Evolutionary conservation across 2,888 invertebrate genomes (phyloP).

Genomic region (Marronus borbonicus): DNA sequence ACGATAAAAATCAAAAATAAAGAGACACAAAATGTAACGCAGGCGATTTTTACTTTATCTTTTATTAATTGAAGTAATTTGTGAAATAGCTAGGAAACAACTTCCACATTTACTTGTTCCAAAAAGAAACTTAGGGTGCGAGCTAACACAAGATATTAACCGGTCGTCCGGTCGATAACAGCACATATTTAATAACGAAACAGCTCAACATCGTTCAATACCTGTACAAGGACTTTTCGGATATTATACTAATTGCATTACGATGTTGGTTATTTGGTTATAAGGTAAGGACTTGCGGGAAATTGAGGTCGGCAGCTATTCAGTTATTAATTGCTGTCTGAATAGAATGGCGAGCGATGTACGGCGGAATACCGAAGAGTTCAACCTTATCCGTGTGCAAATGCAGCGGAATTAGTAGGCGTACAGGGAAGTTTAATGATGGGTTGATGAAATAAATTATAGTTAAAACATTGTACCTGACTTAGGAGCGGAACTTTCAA

Average conservation of each 20-base stretch:
- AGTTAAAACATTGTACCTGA: too few species aligned
- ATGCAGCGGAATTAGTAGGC: background rate
- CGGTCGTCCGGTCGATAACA: conserved; percentile 15
- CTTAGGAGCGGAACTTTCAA: too few species aligned
- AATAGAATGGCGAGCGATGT: conserved; percentile 19
- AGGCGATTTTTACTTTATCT: conserved; percentile 2
- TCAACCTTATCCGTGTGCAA: conserved; percentile 5
- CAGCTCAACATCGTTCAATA: background rate
- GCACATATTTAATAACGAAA: conserved; percentile 8
- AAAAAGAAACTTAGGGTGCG: background rate
- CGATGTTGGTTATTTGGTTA: conserved; percentile 19
- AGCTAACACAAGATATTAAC: conserved; percentile 22
- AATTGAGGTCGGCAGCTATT: conserved; percentile 12
- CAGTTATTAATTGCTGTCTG: conserved; percentile 29
- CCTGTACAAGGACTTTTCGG: background rate
- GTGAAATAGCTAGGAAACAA: background rate
- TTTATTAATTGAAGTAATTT: conserved; percentile 22
- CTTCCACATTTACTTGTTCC: background rate
- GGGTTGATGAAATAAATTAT: too few species aligned
- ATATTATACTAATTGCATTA: conserved; percentile 29
- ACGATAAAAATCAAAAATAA: too few species aligned
- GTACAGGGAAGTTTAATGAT: background rate
- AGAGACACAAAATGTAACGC: background rate
- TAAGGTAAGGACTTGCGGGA: background rate
- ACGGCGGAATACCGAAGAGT: background rate